These are phyloP conservation scores for Falco rusticolus DNA, from an alignment of 2,797 vertebrate genomes.

Conservation along the genomic window DNA sequence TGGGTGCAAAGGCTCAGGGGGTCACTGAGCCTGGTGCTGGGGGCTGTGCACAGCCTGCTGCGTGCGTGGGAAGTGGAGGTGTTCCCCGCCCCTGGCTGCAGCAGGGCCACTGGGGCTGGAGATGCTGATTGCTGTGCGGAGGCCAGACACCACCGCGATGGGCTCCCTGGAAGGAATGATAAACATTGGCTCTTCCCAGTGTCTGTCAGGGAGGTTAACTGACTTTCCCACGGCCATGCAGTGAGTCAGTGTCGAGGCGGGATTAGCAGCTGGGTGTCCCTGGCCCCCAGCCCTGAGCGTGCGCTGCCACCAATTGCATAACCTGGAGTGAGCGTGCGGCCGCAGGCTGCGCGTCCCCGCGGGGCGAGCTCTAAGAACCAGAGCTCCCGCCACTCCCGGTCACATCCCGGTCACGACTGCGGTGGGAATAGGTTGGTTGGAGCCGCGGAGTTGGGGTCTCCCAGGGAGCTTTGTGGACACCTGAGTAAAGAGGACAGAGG, in stretches of 20 bases:
- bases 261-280: slow-evolving; percentile 36
- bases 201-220: slow-evolving; percentile 24
- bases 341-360: accelerated
- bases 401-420: accelerated
- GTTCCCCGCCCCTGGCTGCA: not conserved
- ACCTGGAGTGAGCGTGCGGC: accelerated
- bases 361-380: accelerated
- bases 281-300: not conserved
- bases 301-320: not conserved
- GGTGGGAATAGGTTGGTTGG: not conserved
- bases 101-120: not conserved
- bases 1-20: not conserved
- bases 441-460: not conserved
- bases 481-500: not conserved
- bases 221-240: slow-evolving; percentile 52
- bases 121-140: not conserved
- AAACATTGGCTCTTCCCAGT: slow-evolving; percentile 29
- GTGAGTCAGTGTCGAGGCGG: slow-evolving; percentile 12
- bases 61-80: accelerated
- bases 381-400: not conserved
- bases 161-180: slow-evolving; percentile 4
- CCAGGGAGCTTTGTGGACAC: not conserved
- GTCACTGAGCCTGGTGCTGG: not conserved
- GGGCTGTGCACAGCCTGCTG: accelerated
- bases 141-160: not conserved